Evolutionary conservation across 2,113 vertebrate genomes (phyloP).

Genomic region (Aspiorhynchus laticeps): DNA sequence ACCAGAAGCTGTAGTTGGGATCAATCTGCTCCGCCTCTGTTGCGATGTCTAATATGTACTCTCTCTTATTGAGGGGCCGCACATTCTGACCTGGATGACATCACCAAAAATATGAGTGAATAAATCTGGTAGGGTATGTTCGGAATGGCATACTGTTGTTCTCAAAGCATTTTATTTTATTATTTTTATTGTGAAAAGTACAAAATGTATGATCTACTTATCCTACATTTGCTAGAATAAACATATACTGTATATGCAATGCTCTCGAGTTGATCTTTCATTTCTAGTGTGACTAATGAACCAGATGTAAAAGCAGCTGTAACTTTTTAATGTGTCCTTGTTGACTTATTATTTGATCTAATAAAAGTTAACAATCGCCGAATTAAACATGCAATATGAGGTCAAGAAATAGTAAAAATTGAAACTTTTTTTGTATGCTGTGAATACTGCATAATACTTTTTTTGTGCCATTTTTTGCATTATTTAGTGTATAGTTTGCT

Average conservation of each 20-base stretch:
- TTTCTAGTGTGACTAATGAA: not conserved
- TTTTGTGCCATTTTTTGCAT: not conserved
- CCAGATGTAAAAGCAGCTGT: not conserved
- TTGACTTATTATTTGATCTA: not conserved
- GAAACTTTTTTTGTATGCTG: not conserved
- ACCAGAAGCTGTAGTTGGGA: constrained; percentile 88
- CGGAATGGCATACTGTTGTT: constrained; percentile 28
- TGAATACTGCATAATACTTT: not conserved
- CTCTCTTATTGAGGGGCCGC: constrained; percentile 83
- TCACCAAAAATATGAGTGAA: not conserved
- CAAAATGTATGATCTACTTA: not conserved
- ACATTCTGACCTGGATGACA: constrained; percentile 84
- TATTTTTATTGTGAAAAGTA: not conserved
- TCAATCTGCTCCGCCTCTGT: constrained; percentile 83
- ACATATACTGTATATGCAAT: not conserved
- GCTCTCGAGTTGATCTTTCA: not conserved
- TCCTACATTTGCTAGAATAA: not conserved
- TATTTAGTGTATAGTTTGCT: not conserved
- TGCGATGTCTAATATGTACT: constrained; percentile 90
- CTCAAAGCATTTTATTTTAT: not conserved
- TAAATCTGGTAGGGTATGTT: not conserved
- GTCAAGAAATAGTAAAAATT: not conserved
- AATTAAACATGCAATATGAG: constrained; percentile 8
- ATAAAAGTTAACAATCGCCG: not conserved
- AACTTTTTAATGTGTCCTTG: not conserved